Evolutionary conservation across 2,113 vertebrate genomes (phyloP).

Genomic region (Heterochromis multidens): DNA sequence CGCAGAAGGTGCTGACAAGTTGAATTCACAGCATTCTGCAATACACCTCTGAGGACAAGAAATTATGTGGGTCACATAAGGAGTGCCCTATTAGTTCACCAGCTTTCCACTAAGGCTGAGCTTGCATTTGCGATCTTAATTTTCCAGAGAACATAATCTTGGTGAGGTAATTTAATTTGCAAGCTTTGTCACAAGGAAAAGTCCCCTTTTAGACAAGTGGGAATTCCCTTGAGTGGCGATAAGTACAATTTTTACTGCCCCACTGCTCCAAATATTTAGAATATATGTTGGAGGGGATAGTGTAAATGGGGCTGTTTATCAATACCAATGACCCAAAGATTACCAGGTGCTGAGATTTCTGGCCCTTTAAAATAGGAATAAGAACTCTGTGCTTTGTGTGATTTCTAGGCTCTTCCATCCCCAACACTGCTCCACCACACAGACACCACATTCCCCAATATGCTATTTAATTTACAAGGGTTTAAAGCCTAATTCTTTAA

Average conservation of each 20-base stretch:
- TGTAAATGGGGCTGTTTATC: constrained; percentile 26
- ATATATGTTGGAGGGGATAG: background rate
- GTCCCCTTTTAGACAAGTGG: background rate
- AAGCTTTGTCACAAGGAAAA: background rate
- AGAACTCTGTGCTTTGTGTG: background rate
- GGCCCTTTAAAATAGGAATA: background rate
- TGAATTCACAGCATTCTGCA: background rate
- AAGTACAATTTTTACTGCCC: constrained; percentile 8
- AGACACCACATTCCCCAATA: background rate
- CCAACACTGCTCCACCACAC: background rate
- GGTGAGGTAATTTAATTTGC: constrained; percentile 21
- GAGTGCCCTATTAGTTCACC: background rate
- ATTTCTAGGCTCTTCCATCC: background rate
- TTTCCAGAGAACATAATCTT: background rate
- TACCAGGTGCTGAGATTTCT: background rate
- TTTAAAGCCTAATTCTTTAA: background rate
- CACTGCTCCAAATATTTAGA: background rate
- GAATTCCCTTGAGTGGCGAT: background rate
- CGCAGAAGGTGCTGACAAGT: background rate
- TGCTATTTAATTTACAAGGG: background rate
- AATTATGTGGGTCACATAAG: constrained; percentile 2
- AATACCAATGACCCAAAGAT: background rate
- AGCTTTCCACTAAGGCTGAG: background rate
- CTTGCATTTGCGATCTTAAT: background rate
- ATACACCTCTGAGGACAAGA: background rate